Evolutionary conservation across 2,888 invertebrate genomes (phyloP), one percentile per base, ranked within the genome.

Genomic region (Shargacucullia verbasci): DNA sequence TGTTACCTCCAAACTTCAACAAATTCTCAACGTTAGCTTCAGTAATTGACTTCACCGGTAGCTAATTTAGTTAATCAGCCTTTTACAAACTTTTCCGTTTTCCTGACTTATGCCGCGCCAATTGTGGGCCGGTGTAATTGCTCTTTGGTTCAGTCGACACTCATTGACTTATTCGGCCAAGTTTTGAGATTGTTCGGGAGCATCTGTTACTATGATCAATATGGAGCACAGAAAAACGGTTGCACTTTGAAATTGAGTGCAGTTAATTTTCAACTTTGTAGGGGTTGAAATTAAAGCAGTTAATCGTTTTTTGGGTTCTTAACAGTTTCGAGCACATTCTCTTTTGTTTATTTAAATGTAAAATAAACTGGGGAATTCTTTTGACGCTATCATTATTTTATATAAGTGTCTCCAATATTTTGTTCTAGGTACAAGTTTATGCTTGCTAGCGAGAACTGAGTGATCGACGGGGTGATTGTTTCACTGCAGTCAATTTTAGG

Each of bases 41-140:
- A 2, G 55, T 75, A 73, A 75, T 60, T 68, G 73, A 72, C 76
- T 67, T 55, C 52, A 53, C 45, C 61, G 52, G 48, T 40, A 49
- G 56, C 54, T 70, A 54, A 66, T 70, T 73, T 59, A 64, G 54
- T 67, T 72, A 75, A 73, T 73, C 58, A 65, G 53, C 44, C 59
- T 76, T 76, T 76, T 70, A 60, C 53, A 41, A 52, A 62, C 59
- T 68, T 68, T 59, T 67, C 40, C 61, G 20, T 20, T 20, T 20
- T 20, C 20, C 9, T 1, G 29, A 7, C 29, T 7, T 29, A 29
- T 29, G 29, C 29, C 59, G 67, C 69, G 50, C 49, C 48, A 50
- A 46, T 65, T 59, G 54, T 48, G 53, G 60, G 45, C 48, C 1
- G 14, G 8, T 43, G 31, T 68, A 68, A 68, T 66, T 71, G 54